Conservation (phyloP, 1,140 invertebrate genomes). For the Cydia fagiglandana region DNA sequence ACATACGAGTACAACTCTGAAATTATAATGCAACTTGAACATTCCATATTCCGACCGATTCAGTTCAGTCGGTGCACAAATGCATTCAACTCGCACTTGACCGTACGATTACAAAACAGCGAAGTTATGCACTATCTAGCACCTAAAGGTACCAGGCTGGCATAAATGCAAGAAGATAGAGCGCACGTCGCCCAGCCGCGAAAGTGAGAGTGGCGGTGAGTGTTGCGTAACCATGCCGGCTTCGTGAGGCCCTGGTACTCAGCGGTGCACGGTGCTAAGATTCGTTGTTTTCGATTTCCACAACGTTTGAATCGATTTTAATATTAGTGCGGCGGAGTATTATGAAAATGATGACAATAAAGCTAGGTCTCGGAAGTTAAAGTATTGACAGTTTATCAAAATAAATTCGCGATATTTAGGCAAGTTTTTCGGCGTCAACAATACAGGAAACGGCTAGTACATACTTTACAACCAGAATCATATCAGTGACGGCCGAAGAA, state of each 20-base stretch:
- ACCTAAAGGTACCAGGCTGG: slow-evolving; percentile 43
- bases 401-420: not conserved
- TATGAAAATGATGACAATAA: not conserved
- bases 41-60: not conserved
- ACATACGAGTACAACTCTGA: too few relatives aligned
- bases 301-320: slow-evolving; percentile 6
- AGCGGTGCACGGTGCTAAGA: slow-evolving; percentile 17
- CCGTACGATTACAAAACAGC: slow-evolving; percentile 27
- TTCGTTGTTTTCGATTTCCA: slow-evolving; percentile 39
- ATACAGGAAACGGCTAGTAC: too few relatives aligned
- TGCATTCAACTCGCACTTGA: slow-evolving; percentile 7
- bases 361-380: not conserved
- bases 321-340: not conserved
- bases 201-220: slow-evolving; percentile 63
- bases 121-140: slow-evolving; percentile 25
- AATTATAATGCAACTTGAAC: too few relatives aligned
- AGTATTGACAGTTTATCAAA: not conserved
- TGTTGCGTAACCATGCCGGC: slow-evolving; percentile 59
- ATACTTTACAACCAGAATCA: too few relatives aligned
- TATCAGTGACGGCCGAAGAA: too few relatives aligned
- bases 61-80: not conserved
- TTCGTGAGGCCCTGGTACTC: slow-evolving; percentile 59
- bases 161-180: slow-evolving; percentile 45
- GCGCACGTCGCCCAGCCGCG: slow-evolving; percentile 56
- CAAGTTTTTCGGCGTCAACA: too few relatives aligned